Conservation (phyloP, 2,113 vertebrate genomes). For the Dunckerocampus dactyliophorus region DNA sequence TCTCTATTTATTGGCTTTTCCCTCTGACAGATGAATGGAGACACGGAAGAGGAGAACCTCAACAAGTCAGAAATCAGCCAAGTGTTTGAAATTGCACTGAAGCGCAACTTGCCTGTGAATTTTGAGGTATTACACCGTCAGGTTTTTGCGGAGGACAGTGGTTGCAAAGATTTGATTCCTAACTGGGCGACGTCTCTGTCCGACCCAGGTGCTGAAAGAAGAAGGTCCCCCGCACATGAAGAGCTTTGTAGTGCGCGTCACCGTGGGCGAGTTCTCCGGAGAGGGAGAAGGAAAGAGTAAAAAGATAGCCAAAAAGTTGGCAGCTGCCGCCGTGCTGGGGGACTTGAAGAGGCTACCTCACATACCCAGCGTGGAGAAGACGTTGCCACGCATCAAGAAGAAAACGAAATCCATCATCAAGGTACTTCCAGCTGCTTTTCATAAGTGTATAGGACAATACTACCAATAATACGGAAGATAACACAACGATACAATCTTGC, state of each 20-base stretch:
- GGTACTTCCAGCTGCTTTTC: constrained; percentile 59
- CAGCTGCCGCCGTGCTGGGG: constrained; percentile 86
- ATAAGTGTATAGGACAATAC: no score
- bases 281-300: constrained; percentile 98
- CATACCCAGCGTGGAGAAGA: constrained; percentile 85
- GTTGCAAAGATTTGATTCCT: not conserved
- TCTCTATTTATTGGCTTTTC: not conserved
- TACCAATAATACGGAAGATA: no score
- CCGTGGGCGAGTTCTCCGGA: constrained; percentile 87
- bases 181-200: constrained; percentile 43
- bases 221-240: constrained; percentile 97
- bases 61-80: constrained; percentile 99
- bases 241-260: constrained; percentile 89
- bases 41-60: constrained; percentile 91
- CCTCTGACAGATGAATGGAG: constrained; percentile 84
- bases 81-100: constrained; percentile 99
- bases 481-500: no score
- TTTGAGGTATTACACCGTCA: constrained; percentile 82
- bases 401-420: constrained; percentile 97
- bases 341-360: constrained; percentile 88
- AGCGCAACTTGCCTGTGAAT: constrained; percentile 96
- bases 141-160: no score
- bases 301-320: constrained; percentile 96
- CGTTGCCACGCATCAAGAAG: constrained; percentile 96
- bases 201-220: constrained; percentile 90